phyloP scores from a whole-genome alignment of 2,797 vertebrate genomes.

The Neosalanx taihuensis region DNA sequence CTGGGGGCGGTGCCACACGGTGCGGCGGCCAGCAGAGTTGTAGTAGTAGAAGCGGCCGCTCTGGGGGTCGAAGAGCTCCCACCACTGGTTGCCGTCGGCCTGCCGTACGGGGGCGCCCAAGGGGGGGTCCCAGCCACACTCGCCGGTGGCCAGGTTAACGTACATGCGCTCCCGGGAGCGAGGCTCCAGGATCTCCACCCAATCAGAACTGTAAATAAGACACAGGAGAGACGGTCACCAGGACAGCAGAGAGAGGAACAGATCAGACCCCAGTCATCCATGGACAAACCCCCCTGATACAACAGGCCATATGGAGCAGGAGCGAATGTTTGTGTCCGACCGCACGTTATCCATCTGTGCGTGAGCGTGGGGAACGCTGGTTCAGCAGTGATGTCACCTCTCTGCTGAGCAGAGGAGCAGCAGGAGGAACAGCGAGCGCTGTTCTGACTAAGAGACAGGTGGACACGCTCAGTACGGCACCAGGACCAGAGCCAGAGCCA shows the following conservation, averaged over 20 bases:
- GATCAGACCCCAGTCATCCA: slow-evolving; percentile 26
- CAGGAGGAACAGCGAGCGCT: slow-evolving; percentile 11
- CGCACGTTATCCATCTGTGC: slow-evolving; percentile 51
- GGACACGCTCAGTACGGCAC: slow-evolving; percentile 54
- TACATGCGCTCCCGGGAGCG: slow-evolving; percentile 89
- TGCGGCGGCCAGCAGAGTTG: slow-evolving; percentile 80
- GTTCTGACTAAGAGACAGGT: slow-evolving; percentile 59
- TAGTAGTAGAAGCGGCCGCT: slow-evolving; percentile 92
- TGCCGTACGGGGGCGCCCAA: slow-evolving; percentile 77
- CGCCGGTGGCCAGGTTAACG: slow-evolving; percentile 82
- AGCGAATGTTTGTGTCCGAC: slow-evolving; percentile 44
- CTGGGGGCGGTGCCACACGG: slow-evolving; percentile 88
- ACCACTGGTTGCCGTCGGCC: slow-evolving; percentile 89
- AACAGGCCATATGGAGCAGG: slow-evolving; percentile 51
- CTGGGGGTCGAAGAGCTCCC: slow-evolving; percentile 88
- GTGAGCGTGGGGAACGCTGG: background rate
- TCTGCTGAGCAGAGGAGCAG: slow-evolving; percentile 31
- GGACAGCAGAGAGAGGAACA: slow-evolving; percentile 8
- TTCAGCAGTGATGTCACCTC: slow-evolving; percentile 53
- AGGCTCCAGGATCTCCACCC: slow-evolving; percentile 92
- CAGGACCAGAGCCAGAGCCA: slow-evolving; percentile 39
- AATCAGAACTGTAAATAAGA: slow-evolving; percentile 76
- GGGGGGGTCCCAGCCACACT: slow-evolving; percentile 89
- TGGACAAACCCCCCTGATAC: slow-evolving; percentile 7
- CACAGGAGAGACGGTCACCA: background rate